Percentiles rank a stretch among this genome's conserved stretches.
phyloP scores from a whole-genome alignment of 2,888 invertebrate species.

The Orchesellides sinensis region DNA sequence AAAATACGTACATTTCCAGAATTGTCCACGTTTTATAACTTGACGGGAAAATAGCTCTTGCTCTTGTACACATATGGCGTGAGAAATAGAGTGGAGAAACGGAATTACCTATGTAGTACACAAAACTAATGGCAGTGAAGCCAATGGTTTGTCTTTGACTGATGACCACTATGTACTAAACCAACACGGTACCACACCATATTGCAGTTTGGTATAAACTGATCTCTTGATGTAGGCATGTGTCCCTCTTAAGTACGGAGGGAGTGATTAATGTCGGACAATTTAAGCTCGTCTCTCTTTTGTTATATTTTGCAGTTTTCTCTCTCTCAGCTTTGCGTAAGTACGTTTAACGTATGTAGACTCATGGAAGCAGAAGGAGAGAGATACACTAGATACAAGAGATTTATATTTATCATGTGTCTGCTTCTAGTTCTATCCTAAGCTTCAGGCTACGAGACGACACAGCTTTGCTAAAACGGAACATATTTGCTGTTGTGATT shows the following conservation, averaged over 20 bases:
- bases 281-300: constrained; percentile 48
- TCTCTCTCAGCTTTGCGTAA: neutral
- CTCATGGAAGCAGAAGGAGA: neutral
- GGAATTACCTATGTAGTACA: too few relatives aligned
- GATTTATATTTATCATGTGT: constrained; percentile 32
- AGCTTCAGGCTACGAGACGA: neutral
- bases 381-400: neutral
- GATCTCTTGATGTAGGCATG: constrained; percentile 61
- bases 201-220: too few relatives aligned
- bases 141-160: constrained; percentile 39
- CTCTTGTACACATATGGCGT: too few relatives aligned
- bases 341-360: neutral
- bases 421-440: neutral
- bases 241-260: constrained; percentile 42
- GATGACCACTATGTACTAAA: constrained; percentile 22
- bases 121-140: neutral
- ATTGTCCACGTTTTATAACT: too few relatives aligned
- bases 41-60: too few relatives aligned
- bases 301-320: constrained; percentile 42
- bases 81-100: too few relatives aligned
- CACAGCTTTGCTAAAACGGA: neutral
- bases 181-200: neutral
- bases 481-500: constrained; percentile 48
- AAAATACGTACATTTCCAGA: too few relatives aligned
- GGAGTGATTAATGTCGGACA: constrained; percentile 61